Percentiles rank a stretch among this genome's conserved stretches.
These are phyloP conservation scores for Drosophila pallidifrons DNA, from an alignment of 1,140 invertebrate species.

Conservation along the genomic window DNA sequence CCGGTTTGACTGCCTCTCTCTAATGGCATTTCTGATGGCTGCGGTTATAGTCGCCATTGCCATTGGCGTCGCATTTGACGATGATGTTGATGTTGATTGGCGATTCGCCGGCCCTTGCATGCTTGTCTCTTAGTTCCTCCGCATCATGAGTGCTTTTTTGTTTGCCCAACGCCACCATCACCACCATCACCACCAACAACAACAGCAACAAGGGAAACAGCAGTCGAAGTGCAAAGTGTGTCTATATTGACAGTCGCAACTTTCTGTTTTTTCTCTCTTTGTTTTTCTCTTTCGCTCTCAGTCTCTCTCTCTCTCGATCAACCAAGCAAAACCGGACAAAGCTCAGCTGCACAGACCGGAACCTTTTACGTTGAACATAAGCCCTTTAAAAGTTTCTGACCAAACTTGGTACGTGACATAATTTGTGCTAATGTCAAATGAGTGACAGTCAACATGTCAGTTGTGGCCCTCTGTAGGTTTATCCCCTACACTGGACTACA, in stretches of 20 bases:
- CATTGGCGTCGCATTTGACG: constrained; percentile 56
- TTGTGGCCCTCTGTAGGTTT: not conserved
- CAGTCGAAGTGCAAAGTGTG: constrained; percentile 43
- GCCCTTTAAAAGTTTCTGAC: constrained; percentile 69
- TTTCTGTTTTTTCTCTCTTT: constrained; percentile 35
- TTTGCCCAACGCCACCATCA: constrained; percentile 17
- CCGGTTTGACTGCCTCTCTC: constrained; percentile 57
- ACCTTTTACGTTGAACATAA: constrained; percentile 55
- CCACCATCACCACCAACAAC: not conserved
- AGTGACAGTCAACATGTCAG: constrained; percentile 33
- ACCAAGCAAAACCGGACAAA: constrained; percentile 22
- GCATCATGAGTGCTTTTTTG: constrained; percentile 62
- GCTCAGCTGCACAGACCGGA: constrained; percentile 14
- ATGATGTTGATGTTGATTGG: constrained; percentile 77
- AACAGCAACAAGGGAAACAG: constrained; percentile 2
- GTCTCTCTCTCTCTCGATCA: constrained; percentile 24
- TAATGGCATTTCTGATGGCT: constrained; percentile 81
- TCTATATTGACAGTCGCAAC: constrained; percentile 71
- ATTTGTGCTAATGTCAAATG: constrained; percentile 72
- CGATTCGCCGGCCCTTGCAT: constrained; percentile 69
- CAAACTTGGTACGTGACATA: constrained; percentile 72
- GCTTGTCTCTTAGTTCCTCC: constrained; percentile 39
- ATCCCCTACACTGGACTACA: constrained; percentile 2
- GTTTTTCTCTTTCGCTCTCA: constrained; percentile 3
- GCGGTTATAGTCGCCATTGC: constrained; percentile 68